Evolutionary conservation across 1,140 invertebrate genomes (phyloP).

Genomic region (Camponotus pennsylvanicus): DNA sequence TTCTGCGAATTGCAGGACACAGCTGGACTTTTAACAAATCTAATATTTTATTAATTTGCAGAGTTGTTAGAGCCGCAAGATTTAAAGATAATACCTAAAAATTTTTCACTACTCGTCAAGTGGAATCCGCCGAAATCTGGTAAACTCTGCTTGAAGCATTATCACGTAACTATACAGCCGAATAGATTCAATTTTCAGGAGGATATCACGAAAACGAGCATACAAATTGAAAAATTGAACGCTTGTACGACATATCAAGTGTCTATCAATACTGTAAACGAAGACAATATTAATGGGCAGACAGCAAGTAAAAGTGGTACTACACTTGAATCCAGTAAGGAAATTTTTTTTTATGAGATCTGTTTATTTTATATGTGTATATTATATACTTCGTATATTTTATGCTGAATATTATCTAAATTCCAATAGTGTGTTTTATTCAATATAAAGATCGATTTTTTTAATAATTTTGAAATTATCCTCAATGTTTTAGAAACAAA

Average conservation of each 20-base stretch:
- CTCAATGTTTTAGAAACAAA: conserved; percentile 54
- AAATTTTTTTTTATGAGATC: too few relatives aligned
- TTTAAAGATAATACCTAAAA: conserved; percentile 35
- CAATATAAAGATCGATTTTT: background rate
- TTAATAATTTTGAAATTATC: background rate
- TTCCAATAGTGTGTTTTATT: background rate
- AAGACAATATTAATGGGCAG: conserved; percentile 49
- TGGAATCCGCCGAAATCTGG: conserved; percentile 75
- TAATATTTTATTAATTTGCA: conserved; percentile 49
- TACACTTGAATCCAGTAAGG: conserved; percentile 64
- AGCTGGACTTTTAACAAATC: background rate
- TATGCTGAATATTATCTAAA: conserved; percentile 6
- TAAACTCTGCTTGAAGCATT: conserved; percentile 72
- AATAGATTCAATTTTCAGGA: background rate
- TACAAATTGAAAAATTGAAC: conserved; percentile 64
- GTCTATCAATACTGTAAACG: conserved; percentile 68
- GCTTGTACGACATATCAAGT: conserved; percentile 75
- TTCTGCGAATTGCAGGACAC: background rate
- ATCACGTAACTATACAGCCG: conserved; percentile 68
- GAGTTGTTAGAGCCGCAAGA: conserved; percentile 66
- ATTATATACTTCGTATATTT: background rate
- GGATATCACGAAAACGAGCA: conserved; percentile 52
- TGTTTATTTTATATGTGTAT: too few relatives aligned
- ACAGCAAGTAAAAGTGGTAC: background rate
- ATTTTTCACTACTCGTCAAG: conserved; percentile 65